Conservation (phyloP, 2,888 invertebrate species). For the Nasonia oneida region DNA sequence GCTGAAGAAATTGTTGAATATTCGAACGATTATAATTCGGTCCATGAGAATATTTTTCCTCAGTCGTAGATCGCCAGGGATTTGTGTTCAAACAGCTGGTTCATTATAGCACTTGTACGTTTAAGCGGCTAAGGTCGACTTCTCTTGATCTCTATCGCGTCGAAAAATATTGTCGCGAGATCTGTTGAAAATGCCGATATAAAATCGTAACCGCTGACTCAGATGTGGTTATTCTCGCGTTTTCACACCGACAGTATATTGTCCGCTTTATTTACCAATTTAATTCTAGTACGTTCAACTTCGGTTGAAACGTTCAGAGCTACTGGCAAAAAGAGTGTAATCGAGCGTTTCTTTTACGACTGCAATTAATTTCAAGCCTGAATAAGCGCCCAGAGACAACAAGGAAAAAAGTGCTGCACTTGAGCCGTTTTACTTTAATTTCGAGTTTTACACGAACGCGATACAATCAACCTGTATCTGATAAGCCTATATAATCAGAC, state of each 20-base stretch:
- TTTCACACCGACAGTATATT: background rate
- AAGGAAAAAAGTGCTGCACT: background rate
- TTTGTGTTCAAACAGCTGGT: background rate
- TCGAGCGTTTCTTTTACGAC: background rate
- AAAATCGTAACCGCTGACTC: background rate
- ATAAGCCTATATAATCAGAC: background rate
- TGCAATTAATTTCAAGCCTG: background rate
- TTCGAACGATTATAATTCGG: background rate
- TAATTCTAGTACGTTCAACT: background rate
- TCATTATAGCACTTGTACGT: background rate
- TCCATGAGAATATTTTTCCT: background rate
- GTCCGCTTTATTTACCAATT: background rate
- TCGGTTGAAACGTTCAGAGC: background rate
- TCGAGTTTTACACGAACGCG: background rate
- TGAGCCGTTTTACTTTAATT: background rate
- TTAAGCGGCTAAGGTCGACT: background rate
- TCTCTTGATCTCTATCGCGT: background rate
- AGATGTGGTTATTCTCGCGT: background rate
- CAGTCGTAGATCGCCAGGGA: background rate
- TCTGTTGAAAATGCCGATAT: background rate
- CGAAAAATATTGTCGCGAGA: background rate
- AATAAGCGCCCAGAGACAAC: background rate
- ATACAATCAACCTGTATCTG: background rate
- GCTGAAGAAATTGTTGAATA: background rate
- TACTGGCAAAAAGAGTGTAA: background rate